Percentiles rank a stretch among this genome's conserved stretches.
Conservation (phyloP, 2,888 invertebrate genomes). For the Hipparchia semele region DNA sequence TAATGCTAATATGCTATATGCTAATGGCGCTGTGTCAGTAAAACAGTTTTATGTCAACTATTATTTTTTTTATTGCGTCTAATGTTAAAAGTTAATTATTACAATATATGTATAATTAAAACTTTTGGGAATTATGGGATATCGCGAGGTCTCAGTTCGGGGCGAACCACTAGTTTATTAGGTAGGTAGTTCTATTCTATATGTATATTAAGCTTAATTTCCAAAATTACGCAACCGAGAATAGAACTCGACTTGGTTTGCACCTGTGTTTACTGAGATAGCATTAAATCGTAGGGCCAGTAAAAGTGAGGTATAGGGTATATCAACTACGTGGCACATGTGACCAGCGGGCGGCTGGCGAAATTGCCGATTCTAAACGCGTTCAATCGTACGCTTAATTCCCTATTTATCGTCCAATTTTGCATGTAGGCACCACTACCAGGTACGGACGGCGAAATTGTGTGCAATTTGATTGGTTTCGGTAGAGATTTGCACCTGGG, state of each 20-base stretch:
- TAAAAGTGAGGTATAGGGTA: slow-evolving; percentile 14
- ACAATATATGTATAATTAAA: no score
- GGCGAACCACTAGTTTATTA: no score
- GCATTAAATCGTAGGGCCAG: background rate
- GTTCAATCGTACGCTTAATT: slow-evolving; percentile 28
- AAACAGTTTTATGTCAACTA: no score
- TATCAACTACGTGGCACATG: slow-evolving; percentile 18
- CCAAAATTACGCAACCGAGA: background rate
- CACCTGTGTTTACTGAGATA: no score
- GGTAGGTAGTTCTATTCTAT: no score
- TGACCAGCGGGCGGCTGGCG: background rate
- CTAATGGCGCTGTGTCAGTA: no score
- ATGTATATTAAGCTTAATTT: background rate
- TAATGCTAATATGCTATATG: no score
- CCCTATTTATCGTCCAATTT: slow-evolving; percentile 40
- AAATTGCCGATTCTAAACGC: slow-evolving; percentile 21
- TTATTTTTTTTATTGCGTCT: no score
- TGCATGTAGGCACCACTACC: slow-evolving; percentile 14
- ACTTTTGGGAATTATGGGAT: no score
- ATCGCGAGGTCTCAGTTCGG: no score
- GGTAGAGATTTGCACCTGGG: slow-evolving; percentile 16
- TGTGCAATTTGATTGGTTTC: slow-evolving; percentile 23
- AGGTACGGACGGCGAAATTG: slow-evolving; percentile 10
- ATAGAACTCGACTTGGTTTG: background rate
- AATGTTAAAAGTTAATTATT: no score